Conservation (phyloP, 2,888 invertebrate species). For the Cremastinae sp. region DNA sequence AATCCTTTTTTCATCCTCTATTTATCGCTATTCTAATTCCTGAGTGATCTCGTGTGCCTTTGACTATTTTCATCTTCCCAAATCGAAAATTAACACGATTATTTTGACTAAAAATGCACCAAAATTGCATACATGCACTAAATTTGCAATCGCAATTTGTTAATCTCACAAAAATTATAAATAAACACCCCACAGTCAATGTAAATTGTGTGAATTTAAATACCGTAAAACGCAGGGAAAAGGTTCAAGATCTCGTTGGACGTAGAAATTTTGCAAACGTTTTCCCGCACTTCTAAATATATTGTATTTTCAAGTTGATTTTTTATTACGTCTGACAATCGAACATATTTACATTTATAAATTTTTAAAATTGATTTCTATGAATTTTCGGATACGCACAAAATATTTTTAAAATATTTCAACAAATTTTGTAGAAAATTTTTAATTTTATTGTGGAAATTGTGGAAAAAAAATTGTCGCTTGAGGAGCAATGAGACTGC, state of each 20-base stretch:
- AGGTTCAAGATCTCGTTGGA: slow-evolving; percentile 15
- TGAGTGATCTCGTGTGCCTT: background rate
- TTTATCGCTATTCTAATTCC: background rate
- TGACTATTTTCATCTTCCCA: background rate
- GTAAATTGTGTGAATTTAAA: background rate
- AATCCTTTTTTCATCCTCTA: background rate
- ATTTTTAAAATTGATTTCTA: too few relatives aligned
- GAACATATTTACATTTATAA: too few relatives aligned
- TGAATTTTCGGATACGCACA: too few relatives aligned
- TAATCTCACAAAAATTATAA: background rate
- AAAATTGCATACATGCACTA: too few relatives aligned
- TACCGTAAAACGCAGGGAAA: slow-evolving; percentile 16
- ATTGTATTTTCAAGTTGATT: background rate
- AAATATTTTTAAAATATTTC: too few relatives aligned
- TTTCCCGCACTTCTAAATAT: background rate
- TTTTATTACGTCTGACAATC: too few relatives aligned
- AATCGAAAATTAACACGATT: too few relatives aligned
- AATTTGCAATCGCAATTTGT: too few relatives aligned
- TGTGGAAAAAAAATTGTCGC: background rate
- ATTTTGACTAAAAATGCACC: too few relatives aligned
- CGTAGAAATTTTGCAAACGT: slow-evolving; percentile 18
- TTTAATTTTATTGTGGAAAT: background rate
- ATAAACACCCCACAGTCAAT: too few relatives aligned
- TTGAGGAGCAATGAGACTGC: background rate
- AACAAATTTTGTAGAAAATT: background rate